These are phyloP conservation scores for Chloebia gouldiae DNA, from an alignment of 2,113 vertebrate species.

Conservation along the genomic window DNA sequence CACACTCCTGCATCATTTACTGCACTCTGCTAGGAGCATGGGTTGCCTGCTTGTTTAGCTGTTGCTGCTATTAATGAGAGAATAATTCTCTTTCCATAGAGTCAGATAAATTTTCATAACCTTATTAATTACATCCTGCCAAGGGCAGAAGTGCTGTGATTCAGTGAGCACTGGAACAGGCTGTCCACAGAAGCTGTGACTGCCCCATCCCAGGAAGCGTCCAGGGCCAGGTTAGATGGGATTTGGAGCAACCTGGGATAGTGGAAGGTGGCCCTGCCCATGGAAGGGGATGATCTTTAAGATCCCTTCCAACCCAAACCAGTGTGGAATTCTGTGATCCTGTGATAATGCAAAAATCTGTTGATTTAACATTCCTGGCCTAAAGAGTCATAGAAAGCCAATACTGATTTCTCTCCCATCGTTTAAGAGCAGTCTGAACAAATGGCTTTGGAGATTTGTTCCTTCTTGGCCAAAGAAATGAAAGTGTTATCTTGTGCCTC, in stretches of 20 bases:
- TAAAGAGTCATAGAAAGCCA: conserved; percentile 31
- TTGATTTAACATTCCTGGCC: conserved; percentile 7
- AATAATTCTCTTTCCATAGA: conserved; percentile 55
- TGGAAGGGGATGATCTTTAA: neutral
- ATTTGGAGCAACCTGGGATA: neutral
- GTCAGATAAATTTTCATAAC: conserved; percentile 51
- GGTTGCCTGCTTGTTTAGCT: conserved; percentile 42
- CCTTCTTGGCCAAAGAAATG: neutral
- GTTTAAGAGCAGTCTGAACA: conserved; percentile 14
- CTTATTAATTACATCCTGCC: conserved; percentile 52
- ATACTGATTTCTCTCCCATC: neutral
- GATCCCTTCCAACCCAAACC: neutral
- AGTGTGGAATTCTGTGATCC: neutral
- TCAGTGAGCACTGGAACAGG: neutral
- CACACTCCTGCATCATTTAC: neutral
- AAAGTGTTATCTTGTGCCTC: neutral
- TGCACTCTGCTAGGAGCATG: neutral
- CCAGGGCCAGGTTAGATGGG: accelerated
- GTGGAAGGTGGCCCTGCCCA: neutral
- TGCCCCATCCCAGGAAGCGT: neutral
- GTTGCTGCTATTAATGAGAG: conserved; percentile 33
- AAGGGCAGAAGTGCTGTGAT: conserved; percentile 25
- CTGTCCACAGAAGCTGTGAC: neutral
- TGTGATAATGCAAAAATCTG: conserved; percentile 32
- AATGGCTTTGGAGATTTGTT: neutral